Conservation (phyloP, 2,888 invertebrate species). For the Teleiodes luculella region DNA sequence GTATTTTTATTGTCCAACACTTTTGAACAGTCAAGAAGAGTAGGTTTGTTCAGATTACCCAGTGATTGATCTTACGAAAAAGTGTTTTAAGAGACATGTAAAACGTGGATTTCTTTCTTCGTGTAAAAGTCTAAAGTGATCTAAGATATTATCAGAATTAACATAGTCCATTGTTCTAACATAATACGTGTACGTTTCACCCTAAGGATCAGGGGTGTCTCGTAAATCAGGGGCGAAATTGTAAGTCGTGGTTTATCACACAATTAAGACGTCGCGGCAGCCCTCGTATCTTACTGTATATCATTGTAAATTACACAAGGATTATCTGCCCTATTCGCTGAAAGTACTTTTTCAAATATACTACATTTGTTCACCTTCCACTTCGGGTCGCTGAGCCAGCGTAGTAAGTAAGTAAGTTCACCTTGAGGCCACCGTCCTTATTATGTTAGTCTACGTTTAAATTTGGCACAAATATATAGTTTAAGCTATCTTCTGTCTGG, state of each 20-base stretch:
- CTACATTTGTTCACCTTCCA: too few species aligned
- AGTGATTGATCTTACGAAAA: too few species aligned
- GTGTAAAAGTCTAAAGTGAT: not conserved
- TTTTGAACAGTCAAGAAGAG: too few species aligned
- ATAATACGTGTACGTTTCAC: not conserved
- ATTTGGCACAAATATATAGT: too few species aligned
- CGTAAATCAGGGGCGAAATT: conserved; percentile 42
- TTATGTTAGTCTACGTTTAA: too few species aligned
- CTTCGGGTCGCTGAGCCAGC: too few species aligned
- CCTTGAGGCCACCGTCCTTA: too few species aligned
- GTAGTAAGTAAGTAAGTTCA: too few species aligned
- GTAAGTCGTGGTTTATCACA: conserved; percentile 37
- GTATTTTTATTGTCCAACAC: too few species aligned
- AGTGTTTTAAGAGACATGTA: too few species aligned
- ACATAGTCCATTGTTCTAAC: not conserved
- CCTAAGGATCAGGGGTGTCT: conserved; percentile 17
- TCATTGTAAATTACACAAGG: conserved; percentile 37
- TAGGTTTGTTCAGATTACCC: too few species aligned
- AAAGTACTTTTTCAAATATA: not conserved
- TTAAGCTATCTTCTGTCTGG: too few species aligned
- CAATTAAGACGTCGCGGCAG: conserved; percentile 33
- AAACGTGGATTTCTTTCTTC: not conserved
- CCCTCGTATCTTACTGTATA: conserved; percentile 25
- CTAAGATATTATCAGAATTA: not conserved
- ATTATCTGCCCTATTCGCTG: not conserved